These are phyloP conservation scores for Eublepharis macularius DNA, from an alignment of 2,113 vertebrate species.

Conservation along the genomic window DNA sequence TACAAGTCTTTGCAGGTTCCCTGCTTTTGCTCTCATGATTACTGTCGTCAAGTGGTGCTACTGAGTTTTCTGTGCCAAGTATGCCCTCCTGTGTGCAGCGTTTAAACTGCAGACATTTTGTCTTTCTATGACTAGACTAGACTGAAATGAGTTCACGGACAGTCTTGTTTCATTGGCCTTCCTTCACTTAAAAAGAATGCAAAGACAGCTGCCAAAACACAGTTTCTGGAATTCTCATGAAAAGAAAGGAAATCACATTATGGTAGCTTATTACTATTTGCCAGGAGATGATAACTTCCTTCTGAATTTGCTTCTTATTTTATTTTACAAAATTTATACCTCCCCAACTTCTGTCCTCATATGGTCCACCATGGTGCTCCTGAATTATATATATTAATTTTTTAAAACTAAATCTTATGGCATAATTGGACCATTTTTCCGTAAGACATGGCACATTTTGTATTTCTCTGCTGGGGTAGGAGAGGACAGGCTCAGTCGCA, in stretches of 20 bases:
- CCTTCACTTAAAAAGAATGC: too few relatives aligned
- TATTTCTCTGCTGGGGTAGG: neutral
- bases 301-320: too few relatives aligned
- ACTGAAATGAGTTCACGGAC: neutral
- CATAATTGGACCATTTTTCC: neutral
- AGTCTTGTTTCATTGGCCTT: neutral
- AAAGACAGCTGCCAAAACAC: too few relatives aligned
- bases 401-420: neutral
- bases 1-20: too few relatives aligned
- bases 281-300: too few relatives aligned
- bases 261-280: too few relatives aligned
- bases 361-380: too few relatives aligned
- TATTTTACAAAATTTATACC: neutral
- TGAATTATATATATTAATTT: too few relatives aligned
- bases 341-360: too few relatives aligned
- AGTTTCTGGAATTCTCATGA: neutral
- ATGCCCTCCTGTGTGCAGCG: conserved; percentile 53
- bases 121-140: fast-evolving
- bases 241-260: neutral
- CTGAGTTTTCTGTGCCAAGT: neutral
- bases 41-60: neutral
- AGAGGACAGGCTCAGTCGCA: neutral
- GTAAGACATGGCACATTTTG: neutral
- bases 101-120: conserved; percentile 12
- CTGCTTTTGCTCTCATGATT: too few relatives aligned